Evolutionary conservation across 2,888 invertebrate genomes (phyloP).

Genomic region (Sphecodes monilicornis): DNA sequence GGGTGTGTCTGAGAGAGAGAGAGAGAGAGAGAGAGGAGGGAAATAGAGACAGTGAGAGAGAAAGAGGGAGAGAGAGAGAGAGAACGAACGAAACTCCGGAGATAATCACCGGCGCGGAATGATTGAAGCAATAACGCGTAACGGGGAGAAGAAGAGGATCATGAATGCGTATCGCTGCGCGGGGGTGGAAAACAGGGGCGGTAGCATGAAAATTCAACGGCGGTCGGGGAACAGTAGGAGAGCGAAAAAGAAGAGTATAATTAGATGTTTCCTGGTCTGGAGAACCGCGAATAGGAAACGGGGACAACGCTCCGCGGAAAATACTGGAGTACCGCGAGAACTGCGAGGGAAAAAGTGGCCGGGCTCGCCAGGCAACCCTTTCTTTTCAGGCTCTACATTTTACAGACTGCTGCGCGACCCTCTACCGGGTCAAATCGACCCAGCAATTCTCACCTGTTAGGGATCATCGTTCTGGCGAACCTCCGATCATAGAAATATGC

Average conservation of each 20-base stretch:
- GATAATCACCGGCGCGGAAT: conserved; percentile 53
- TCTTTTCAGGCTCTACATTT: not conserved
- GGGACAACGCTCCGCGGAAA: conserved; percentile 30
- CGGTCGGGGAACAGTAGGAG: not conserved
- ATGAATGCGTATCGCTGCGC: conserved; percentile 40
- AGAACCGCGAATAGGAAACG: conserved; percentile 13
- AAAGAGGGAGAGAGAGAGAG: not conserved
- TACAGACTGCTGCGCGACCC: not conserved
- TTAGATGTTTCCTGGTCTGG: conserved; percentile 45
- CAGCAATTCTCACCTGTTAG: not conserved
- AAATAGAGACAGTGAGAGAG: not conserved
- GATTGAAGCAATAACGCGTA: conserved; percentile 56
- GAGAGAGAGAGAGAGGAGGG: not conserved
- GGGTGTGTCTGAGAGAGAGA: not conserved
- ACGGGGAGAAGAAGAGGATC: conserved; percentile 3
- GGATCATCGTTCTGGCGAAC: not conserved
- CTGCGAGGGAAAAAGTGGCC: conserved; percentile 22
- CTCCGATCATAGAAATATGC: no score
- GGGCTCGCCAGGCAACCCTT: not conserved
- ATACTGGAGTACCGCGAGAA: not conserved
- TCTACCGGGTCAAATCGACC: not conserved
- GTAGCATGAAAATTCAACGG: conserved; percentile 43
- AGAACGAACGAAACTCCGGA: conserved; percentile 1
- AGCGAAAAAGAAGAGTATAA: conserved; percentile 42
- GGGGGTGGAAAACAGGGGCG: not conserved